Base-by-base conservation (phyloP, 2,888 invertebrate genomes). In the Ochropleura plecta region DNA sequence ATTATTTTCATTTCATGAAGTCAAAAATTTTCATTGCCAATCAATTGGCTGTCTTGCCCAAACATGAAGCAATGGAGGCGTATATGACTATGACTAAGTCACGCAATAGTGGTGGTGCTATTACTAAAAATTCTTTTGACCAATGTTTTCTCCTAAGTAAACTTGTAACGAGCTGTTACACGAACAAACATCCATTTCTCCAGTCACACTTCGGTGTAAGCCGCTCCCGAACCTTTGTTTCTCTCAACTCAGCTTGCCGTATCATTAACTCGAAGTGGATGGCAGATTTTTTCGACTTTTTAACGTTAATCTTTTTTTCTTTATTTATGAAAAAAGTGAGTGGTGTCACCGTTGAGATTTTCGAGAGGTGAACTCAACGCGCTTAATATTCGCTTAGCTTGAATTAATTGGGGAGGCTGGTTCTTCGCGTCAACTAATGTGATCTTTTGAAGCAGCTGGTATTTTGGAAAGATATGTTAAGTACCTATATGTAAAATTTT, bases 251-350 rank as follows among this genome's bases (percentile, higher is more conserved):
- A 91, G 91, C 95, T 93, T 95, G 94, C 94, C 96, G 96, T 96
- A 96, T 96, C 96, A 96, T 96, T 96, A 96, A 96, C 96, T 96
- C 95, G 93, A 93, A 96, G 96, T 96, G 96, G 95, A 93, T 93
- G 94, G 84, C 79, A 86, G 90, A 90, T 93, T 95, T 95, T 95
- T 95, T 94, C 70, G 91, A 92, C 93, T 95, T 96, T 96, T 96
- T 95, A 93, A 90, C 92, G 90, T 93, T 96, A 95, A 96, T 95
- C 92, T 91, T 93, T 94, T 95, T 94, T 95, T 93, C 87, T 89
- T 95, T 95, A 94, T 94, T 94, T 94, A 93, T 92, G 92, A 89
- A 92, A 93, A 93, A 94, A 89, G 88, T 87, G 89, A 91, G 92
- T 93, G 94, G 94, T 95, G 95, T 94, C 95, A 93, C 93, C 91